Evolutionary conservation across 2,888 invertebrate species (phyloP).

Genomic region (Sarcophaga carnaria): DNA sequence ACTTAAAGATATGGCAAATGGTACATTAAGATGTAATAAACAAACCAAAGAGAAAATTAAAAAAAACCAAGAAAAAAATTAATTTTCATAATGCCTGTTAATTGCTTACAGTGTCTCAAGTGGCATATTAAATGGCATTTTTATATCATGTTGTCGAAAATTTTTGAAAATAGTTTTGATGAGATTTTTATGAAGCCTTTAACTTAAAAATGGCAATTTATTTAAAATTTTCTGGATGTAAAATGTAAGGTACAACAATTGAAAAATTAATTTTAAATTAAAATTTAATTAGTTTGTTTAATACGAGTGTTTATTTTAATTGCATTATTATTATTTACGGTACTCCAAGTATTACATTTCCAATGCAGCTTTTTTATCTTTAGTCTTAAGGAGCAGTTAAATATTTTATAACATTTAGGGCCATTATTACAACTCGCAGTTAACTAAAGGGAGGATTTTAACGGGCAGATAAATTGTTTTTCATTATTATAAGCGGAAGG

Average conservation of each 20-base stretch:
- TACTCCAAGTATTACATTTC: no score
- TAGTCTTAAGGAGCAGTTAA: no score
- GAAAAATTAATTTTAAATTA: no score
- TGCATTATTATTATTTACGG: no score
- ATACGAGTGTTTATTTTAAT: no score
- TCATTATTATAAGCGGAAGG: no score
- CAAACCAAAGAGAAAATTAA: background rate
- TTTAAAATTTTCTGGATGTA: background rate
- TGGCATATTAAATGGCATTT: conserved; percentile 39
- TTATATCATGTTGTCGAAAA: conserved; percentile 31
- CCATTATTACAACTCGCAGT: no score
- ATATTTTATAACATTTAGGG: no score
- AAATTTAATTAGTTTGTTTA: no score
- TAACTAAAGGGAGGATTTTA: no score
- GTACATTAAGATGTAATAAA: background rate
- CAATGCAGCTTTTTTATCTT: no score
- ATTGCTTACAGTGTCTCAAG: conserved; percentile 55
- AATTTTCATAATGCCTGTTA: conserved; percentile 46
- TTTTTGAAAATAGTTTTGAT: background rate
- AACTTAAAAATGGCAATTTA: conserved; percentile 7
- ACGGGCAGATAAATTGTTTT: no score
- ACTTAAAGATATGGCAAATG: conserved; percentile 13
- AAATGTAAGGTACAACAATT: background rate
- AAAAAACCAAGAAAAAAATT: background rate
- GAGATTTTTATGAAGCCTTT: conserved; percentile 39